Evolutionary conservation across 2,797 vertebrate species (phyloP), one percentile per base, ranked within the genome.

Genomic region (Hirundo rustica): DNA sequence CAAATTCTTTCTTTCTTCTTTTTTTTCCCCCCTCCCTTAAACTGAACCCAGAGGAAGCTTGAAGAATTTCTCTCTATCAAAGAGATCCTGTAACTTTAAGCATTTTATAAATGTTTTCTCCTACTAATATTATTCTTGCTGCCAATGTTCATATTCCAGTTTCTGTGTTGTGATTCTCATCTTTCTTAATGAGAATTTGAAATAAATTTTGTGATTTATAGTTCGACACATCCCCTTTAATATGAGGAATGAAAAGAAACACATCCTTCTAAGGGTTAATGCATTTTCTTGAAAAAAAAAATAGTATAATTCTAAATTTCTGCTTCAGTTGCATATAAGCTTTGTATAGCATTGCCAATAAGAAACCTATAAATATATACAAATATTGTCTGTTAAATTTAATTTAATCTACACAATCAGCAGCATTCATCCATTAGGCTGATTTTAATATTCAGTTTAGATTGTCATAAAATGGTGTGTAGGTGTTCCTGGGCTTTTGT

Each of bases 21-120:
- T 5, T n/a, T 23, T 45, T 11, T 7, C 0, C 0, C n/a, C 4
- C 1, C 5, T n/a, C 6, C 10, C n/a, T 48, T 45, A 68, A 55
- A 21, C 21, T 74, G 44, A 45, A 11, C 15, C 15, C 30, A 34
- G 23, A 58, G 47, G 25, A 50, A 55, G 51, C 17, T 19, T 29
- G 55, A 58, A 20, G 32, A 40, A 55, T 21, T 7, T 68, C 22
- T 20, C 14, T 79, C 23, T 26, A 32, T 16, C 34, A 53, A n/a
- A n/a, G 14, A 17, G 14, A 45, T n/a, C 7, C 30, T 76, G 40
- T 45, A 75, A 75, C 5, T 38, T n/a, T n/a, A n/a, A n/a, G n/a
- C n/a, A n/a, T n/a, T 66, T 77, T 64, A 14, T 2, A n/a, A n/a
- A n/a, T 6, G 1, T 18, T 75, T 73, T 79, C 14, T 45, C 25